These are phyloP conservation scores for Hippoglossus stenolepis DNA, from an alignment of 2,113 vertebrate genomes.

Conservation along the genomic window DNA sequence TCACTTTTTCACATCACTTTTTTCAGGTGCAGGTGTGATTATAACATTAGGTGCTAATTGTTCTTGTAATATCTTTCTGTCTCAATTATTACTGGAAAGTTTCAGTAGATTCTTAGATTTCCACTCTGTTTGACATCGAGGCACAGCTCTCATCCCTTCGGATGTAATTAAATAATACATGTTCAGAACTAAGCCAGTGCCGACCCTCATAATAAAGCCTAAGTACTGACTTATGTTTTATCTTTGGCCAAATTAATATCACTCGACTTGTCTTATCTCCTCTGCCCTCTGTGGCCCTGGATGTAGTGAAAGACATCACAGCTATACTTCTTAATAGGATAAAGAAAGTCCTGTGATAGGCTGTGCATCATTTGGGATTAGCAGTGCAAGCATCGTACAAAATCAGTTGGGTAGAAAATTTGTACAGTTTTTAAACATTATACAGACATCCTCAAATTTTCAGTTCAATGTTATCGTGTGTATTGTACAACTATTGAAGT, in stretches of 20 bases:
- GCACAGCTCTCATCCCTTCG: not conserved
- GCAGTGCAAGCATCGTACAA: not conserved
- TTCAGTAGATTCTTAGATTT: constrained; percentile 12
- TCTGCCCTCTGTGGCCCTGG: constrained; percentile 2
- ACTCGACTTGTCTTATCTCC: not conserved
- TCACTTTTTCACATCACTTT: too few relatives aligned
- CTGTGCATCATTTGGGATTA: constrained; percentile 47
- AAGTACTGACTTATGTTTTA: constrained; percentile 36
- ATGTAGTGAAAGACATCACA: constrained; percentile 23
- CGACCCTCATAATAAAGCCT: constrained; percentile 10
- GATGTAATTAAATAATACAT: constrained; percentile 14
- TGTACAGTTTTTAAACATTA: not conserved
- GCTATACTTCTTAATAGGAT: constrained; percentile 30
- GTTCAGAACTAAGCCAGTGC: not conserved
- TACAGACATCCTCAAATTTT: not conserved
- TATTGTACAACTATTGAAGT: not conserved
- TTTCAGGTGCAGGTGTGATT: too few relatives aligned
- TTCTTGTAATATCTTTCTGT: too few relatives aligned
- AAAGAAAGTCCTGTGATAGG: constrained; percentile 32
- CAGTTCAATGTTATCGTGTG: not conserved
- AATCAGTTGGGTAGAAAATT: not conserved
- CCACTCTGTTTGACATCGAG: not conserved
- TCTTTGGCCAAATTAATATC: constrained; percentile 34
- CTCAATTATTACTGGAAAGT: not conserved
- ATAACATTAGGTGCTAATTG: too few relatives aligned